Conservation (phyloP, 2,113 vertebrate species). For the Charadrius vociferus region DNA sequence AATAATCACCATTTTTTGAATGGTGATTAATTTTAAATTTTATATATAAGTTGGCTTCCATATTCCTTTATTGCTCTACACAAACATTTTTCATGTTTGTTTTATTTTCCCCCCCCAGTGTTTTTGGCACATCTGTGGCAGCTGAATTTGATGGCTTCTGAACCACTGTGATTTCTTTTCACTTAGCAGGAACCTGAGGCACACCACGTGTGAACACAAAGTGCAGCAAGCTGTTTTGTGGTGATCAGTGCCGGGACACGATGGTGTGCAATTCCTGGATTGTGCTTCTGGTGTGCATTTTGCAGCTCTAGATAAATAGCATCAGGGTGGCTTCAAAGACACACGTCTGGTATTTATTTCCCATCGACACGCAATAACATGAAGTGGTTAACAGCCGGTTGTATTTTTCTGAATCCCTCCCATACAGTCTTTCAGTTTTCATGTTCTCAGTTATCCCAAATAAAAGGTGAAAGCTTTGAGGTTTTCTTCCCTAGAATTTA, state of each 20-base stretch:
- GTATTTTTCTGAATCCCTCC: not conserved
- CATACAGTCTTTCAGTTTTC: not conserved
- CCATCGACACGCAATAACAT: not conserved
- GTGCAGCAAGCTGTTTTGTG: not conserved
- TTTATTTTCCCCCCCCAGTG: not conserved
- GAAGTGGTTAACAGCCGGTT: not conserved
- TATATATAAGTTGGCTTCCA: not conserved
- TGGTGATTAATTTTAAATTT: not conserved
- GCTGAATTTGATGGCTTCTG: not conserved
- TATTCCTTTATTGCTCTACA: not conserved
- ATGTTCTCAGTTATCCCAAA: not conserved
- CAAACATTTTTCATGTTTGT: not conserved
- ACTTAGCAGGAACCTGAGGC: not conserved
- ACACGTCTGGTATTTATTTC: not conserved
- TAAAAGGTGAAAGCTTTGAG: not conserved
- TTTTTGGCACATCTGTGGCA: not conserved
- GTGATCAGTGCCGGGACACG: not conserved
- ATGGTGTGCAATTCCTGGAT: not conserved
- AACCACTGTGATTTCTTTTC: not conserved
- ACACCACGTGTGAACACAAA: accelerated
- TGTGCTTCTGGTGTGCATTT: not conserved
- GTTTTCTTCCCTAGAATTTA: not conserved
- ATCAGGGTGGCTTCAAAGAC: not conserved
- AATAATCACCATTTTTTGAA: not conserved
- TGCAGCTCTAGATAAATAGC: not conserved